These are phyloP conservation scores for Pteria penguin DNA, from an alignment of 2,888 invertebrate species.

Conservation along the genomic window DNA sequence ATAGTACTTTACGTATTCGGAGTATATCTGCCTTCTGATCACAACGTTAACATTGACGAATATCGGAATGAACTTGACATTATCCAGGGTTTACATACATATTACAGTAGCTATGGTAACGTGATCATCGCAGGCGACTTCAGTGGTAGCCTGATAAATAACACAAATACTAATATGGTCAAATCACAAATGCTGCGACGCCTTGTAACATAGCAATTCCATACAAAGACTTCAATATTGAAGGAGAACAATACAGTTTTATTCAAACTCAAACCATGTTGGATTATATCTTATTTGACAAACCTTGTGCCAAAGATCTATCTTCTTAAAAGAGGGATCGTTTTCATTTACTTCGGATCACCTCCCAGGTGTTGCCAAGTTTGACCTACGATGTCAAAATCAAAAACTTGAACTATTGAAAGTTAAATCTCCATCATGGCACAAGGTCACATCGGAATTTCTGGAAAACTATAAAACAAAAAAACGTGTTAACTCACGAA, in stretches of 20 bases:
- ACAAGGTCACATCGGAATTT: background rate
- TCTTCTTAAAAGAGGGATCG: no score
- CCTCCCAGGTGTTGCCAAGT: background rate
- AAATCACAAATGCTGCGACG: background rate
- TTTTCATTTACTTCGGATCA: constrained; percentile 17
- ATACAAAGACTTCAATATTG: background rate
- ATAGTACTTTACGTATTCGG: no score
- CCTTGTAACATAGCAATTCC: background rate
- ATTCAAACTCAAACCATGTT: background rate
- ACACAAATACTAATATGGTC: background rate
- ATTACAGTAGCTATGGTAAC: constrained; percentile 3
- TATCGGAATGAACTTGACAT: no score
- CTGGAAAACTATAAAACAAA: background rate
- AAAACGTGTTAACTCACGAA: background rate
- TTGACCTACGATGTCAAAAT: background rate
- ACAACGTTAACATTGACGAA: no score
- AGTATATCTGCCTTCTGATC: no score
- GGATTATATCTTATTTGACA: no score
- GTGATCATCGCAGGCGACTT: constrained; percentile 21
- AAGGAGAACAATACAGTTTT: constrained; percentile 3
- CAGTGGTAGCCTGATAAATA: background rate
- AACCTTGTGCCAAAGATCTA: background rate
- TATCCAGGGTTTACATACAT: no score
- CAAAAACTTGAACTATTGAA: background rate
- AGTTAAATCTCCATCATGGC: constrained; percentile 5